phyloP scores from a whole-genome alignment of 2,113 vertebrate species.

The Cettia cetti region DNA sequence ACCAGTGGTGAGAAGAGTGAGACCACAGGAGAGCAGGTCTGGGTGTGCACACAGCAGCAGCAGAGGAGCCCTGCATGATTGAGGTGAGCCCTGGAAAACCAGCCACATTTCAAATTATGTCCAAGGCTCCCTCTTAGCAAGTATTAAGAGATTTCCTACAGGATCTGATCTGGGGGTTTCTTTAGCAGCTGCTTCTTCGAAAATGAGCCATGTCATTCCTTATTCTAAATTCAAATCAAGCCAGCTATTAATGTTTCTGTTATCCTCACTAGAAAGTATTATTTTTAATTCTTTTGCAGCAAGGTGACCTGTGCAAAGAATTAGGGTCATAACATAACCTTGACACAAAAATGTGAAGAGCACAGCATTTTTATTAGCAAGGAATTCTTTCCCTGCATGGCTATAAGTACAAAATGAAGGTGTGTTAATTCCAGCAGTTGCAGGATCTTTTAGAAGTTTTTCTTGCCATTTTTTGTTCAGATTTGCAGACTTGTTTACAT shows the following conservation, averaged over 20 bases:
- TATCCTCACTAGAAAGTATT: neutral
- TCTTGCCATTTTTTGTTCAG: neutral
- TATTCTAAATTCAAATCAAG: slow-evolving; percentile 15
- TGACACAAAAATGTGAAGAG: neutral
- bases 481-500: neutral
- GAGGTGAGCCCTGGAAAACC: neutral
- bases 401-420: neutral
- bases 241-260: neutral
- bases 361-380: neutral
- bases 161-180: neutral
- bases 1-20: neutral
- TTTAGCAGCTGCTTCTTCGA: neutral
- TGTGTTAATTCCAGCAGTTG: neutral
- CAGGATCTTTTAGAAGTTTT: neutral
- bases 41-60: neutral
- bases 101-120: neutral
- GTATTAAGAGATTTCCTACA: neutral
- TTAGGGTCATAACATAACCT: neutral
- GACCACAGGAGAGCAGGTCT: neutral
- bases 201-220: neutral
- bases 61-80: neutral
- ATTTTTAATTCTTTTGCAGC: neutral
- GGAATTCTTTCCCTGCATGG: neutral
- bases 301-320: neutral
- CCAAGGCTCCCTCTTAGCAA: neutral